Base-by-base conservation (phyloP, 2,888 invertebrate species). In the Brachypterus glaber region DNA sequence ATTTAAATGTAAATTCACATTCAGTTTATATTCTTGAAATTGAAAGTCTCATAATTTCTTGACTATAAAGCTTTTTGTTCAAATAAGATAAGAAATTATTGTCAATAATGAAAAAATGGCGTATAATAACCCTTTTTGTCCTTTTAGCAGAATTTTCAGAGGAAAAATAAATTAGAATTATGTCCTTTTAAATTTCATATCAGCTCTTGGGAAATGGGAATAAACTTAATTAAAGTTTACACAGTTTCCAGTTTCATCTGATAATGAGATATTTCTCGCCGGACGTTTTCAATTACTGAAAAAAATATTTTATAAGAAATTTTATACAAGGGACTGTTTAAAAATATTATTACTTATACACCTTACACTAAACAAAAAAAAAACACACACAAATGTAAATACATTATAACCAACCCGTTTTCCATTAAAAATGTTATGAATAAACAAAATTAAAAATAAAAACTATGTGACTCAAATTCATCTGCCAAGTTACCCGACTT, bases 181-280 rank as follows among this genome's bases (percentile, higher is more conserved):
- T 47, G 46, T 39, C 43, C 43, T 36, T 38, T 35, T 30, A 27
- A 45, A 44, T 48, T 45, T 48, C 43, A 48, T 51, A 43, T 47
- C n/a, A n/a, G n/a, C 43, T 40, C 41, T 42, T 34, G 37, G 39
- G 39, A 48, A 47, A 41, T 36, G 41, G 43, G 42, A 44, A 42
- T 40, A 43, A 47, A 40, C 41, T 51, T 51, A 51, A 51, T 51
- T 51, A 51, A 51, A 51, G 47, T 51, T 49, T 44, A 37, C 45
- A 39, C 40, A 40, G 14, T n/a, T n/a, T n/a, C 32, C 31, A 44
- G 41, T 41, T 51, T 41, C 45, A 47, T 47, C 44, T 40, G 49
- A 49, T 49, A 49, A 42, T 44, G 17, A 37, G 27, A 27, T 11
- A 27, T 9, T 27, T 27, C 12, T 27, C 12, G 12, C 8, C 7